Percentiles rank a stretch among this genome's conserved stretches.
phyloP scores from a whole-genome alignment of 2,888 invertebrate genomes.

The Lasioglossum leucozonium region DNA sequence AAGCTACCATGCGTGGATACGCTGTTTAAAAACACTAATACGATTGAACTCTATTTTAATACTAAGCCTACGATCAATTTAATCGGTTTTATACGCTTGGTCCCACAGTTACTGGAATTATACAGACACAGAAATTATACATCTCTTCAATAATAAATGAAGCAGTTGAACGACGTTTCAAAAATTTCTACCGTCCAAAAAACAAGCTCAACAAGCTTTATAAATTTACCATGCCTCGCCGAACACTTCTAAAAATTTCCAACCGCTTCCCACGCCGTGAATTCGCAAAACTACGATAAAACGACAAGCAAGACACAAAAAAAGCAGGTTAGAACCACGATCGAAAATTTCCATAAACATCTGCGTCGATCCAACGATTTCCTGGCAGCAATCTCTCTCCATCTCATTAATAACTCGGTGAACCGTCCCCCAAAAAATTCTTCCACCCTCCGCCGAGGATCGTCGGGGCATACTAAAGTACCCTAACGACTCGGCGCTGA shows the following conservation, averaged over 20 bases:
- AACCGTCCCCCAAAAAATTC: slow-evolving; percentile 3
- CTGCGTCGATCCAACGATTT: slow-evolving; percentile 3
- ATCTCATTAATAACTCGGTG: neutral
- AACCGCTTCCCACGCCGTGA: neutral
- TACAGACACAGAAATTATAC: too few relatives aligned
- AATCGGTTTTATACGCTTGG: too few relatives aligned
- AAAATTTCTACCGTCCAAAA: neutral
- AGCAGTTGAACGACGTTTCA: neutral
- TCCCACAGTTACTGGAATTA: too few relatives aligned
- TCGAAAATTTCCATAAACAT: slow-evolving; percentile 4
- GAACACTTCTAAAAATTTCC: neutral
- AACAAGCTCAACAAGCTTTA: neutral
- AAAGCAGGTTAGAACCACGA: neutral
- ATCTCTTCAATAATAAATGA: too few relatives aligned
- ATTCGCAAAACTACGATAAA: neutral
- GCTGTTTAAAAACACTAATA: neutral
- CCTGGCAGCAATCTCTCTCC: neutral
- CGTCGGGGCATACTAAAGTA: neutral
- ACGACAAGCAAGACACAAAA: neutral
- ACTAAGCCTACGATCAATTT: neutral
- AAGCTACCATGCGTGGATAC: too few relatives aligned
- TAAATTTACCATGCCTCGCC: neutral
- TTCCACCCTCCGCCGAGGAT: slow-evolving; percentile 3
- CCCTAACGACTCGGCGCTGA: neutral
- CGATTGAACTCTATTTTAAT: neutral